phyloP scores from a whole-genome alignment of 2,888 invertebrate genomes.

The Lasioglossum malachurum region DNA sequence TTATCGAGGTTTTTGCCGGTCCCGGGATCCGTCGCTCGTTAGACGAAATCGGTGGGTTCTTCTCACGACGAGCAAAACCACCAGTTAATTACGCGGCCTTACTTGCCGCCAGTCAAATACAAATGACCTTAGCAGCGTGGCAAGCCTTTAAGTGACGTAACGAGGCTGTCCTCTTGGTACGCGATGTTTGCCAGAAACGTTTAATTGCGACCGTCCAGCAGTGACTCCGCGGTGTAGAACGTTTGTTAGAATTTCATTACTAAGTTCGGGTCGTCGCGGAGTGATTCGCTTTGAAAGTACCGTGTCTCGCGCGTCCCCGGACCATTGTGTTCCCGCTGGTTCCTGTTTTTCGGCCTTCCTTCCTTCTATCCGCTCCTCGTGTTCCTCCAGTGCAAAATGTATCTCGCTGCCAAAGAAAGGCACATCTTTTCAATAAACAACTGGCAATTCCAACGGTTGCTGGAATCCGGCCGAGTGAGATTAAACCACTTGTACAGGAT shows the following conservation, averaged over 20 bases:
- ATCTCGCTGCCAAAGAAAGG: not conserved
- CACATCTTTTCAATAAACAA: not conserved
- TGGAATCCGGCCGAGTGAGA: not conserved
- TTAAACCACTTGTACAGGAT: not conserved
- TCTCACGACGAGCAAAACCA: slow-evolving; percentile 44
- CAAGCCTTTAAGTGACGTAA: slow-evolving; percentile 45
- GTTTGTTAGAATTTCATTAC: slow-evolving; percentile 78
- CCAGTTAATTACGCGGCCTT: slow-evolving; percentile 57
- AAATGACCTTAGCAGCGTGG: slow-evolving; percentile 20
- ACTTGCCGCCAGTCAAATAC: slow-evolving; percentile 52
- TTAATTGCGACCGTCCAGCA: slow-evolving; percentile 65
- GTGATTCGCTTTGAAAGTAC: slow-evolving; percentile 61
- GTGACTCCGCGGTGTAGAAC: slow-evolving; percentile 57
- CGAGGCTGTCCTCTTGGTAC: slow-evolving; percentile 32
- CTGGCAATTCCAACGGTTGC: not conserved
- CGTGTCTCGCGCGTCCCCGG: not conserved
- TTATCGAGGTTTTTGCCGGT: slow-evolving; percentile 9
- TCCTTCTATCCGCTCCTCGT: not conserved
- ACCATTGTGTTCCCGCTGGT: slow-evolving; percentile 23
- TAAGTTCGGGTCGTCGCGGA: slow-evolving; percentile 56
- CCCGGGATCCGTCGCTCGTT: slow-evolving; percentile 12
- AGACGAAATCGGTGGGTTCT: slow-evolving; percentile 14
- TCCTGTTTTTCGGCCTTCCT: slow-evolving; percentile 4
- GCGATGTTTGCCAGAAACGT: slow-evolving; percentile 63
- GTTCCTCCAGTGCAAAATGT: not conserved